Evolutionary conservation across 2,113 vertebrate species (phyloP).

Genomic region (Amphiprion ocellaris): DNA sequence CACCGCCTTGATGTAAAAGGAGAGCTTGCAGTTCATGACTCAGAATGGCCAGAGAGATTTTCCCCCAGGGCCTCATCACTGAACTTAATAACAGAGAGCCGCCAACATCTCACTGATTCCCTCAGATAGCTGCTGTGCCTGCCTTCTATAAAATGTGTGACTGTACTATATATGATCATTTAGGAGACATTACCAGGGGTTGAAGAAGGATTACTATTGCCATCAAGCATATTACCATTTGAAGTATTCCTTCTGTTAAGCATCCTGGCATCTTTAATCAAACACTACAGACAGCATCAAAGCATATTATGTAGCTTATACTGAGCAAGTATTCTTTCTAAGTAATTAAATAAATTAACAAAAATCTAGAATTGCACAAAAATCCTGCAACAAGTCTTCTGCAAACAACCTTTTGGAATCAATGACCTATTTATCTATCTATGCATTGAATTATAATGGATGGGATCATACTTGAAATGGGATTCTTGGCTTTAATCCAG

Average conservation of each 20-base stretch:
- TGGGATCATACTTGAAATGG: constrained; percentile 1
- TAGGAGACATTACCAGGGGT: neutral
- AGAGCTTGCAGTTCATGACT: constrained; percentile 9
- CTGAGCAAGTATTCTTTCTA: neutral
- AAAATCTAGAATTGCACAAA: neutral
- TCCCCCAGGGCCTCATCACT: constrained; percentile 3
- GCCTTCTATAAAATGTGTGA: constrained; percentile 5
- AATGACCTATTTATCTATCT: neutral
- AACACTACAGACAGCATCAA: too few relatives aligned
- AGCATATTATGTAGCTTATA: too few relatives aligned
- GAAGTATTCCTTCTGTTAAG: too few relatives aligned
- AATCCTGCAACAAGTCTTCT: neutral
- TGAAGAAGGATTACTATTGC: neutral
- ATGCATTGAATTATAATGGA: constrained; percentile 5
- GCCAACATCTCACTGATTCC: constrained; percentile 23
- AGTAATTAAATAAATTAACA: neutral
- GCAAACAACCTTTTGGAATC: neutral
- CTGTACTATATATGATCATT: neutral
- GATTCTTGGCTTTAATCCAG: constrained; percentile 39
- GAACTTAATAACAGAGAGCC: constrained; percentile 10
- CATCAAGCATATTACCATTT: neutral
- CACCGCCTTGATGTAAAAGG: constrained; percentile 26
- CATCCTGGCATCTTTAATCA: too few relatives aligned
- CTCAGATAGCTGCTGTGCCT: constrained; percentile 9
- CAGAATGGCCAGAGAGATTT: constrained; percentile 3